phyloP scores from a whole-genome alignment of 2,888 invertebrate species.

The Xylocampa areola region DNA sequence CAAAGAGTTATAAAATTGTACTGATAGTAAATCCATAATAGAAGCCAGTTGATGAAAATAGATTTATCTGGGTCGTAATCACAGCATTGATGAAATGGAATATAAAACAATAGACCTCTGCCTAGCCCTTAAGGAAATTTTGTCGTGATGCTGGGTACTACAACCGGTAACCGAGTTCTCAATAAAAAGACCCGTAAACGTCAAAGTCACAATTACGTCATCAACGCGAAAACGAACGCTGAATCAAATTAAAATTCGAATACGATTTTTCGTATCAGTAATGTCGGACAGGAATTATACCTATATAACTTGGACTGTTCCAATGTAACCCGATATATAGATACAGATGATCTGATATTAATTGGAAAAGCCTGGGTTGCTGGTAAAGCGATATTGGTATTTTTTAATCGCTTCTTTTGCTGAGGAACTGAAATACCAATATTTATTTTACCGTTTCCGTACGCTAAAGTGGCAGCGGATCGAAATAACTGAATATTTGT shows the following conservation, averaged over 20 bases:
- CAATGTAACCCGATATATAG: background rate
- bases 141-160: too few species aligned
- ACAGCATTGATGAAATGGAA: too few species aligned
- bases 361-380: conserved; percentile 34
- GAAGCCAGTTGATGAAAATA: too few species aligned
- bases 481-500: background rate
- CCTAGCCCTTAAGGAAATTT: too few species aligned
- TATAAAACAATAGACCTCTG: too few species aligned
- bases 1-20: too few species aligned
- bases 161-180: too few species aligned
- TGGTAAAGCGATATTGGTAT: conserved; percentile 27
- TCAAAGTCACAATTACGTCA: too few species aligned
- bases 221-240: background rate
- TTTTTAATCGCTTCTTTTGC: conserved; percentile 25
- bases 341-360: conserved; percentile 32
- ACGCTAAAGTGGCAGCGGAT: background rate
- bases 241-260: conserved; percentile 4
- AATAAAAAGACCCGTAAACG: too few species aligned
- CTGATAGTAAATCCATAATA: too few species aligned
- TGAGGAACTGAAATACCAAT: conserved; percentile 24
- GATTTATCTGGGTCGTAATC: too few species aligned
- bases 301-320: conserved; percentile 15
- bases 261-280: conserved; percentile 15
- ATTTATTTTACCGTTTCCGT: conserved; percentile 33
- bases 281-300: conserved; percentile 11